Conservation (phyloP, 2,888 invertebrate species). For the Galerucella nymphaeae region DNA sequence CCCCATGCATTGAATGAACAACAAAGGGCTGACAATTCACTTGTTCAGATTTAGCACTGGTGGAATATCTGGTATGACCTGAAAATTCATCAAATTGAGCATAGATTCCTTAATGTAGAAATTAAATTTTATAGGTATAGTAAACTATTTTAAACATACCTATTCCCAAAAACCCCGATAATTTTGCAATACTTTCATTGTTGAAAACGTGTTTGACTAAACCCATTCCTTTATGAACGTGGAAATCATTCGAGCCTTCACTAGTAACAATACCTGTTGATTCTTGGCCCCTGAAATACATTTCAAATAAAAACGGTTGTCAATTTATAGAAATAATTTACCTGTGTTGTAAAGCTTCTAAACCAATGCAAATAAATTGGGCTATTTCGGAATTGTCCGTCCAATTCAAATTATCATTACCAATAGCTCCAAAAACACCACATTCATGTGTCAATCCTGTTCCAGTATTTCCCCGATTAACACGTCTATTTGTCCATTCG, state of each 20-base stretch:
- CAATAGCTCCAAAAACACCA: constrained; percentile 94
- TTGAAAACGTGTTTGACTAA: constrained; percentile 93
- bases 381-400: constrained; percentile 75
- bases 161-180: constrained; percentile 91
- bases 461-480: constrained; percentile 40
- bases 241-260: constrained; percentile 83
- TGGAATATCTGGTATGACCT: constrained; percentile 95
- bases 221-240: constrained; percentile 93
- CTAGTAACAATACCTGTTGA: constrained; percentile 97
- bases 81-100: background rate
- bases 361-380: constrained; percentile 89
- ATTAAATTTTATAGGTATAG: too few relatives aligned
- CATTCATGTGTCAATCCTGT: constrained; percentile 83
- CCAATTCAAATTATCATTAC: constrained; percentile 65
- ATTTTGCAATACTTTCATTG: constrained; percentile 85
- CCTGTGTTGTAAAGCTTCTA: constrained; percentile 93
- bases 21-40: constrained; percentile 98
- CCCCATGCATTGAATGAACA: constrained; percentile 95
- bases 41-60: constrained; percentile 90
- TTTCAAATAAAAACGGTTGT: background rate
- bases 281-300: constrained; percentile 87
- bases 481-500: constrained; percentile 43
- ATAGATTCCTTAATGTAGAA: too few relatives aligned
- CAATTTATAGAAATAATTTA: constrained; percentile 55
- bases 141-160: constrained; percentile 59